These are phyloP conservation scores for Montipora efflorescens DNA, from an alignment of 64 coral and sea anemone species.

Conservation along the genomic window DNA sequence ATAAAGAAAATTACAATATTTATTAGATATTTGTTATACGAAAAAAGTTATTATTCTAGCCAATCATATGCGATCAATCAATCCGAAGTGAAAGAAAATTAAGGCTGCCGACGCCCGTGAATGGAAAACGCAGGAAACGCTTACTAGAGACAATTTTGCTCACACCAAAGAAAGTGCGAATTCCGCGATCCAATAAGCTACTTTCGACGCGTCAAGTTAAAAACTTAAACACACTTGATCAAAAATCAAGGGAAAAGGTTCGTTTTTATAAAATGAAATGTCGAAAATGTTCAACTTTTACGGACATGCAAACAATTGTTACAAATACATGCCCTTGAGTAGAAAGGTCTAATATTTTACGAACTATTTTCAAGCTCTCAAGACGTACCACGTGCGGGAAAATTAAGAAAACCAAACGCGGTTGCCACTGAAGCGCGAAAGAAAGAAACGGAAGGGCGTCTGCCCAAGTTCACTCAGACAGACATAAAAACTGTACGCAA, in stretches of 20 bases:
- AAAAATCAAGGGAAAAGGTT: background rate
- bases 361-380: background rate
- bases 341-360: background rate
- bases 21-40: background rate
- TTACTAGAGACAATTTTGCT: too few relatives aligned
- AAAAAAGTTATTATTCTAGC: too few relatives aligned
- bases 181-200: background rate
- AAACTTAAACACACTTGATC: background rate
- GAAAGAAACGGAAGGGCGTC: background rate
- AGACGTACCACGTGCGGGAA: background rate
- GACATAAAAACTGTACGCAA: background rate
- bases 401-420: background rate
- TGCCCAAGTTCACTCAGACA: slow-evolving; percentile 65
- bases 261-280: background rate
- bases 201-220: background rate
- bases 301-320: background rate
- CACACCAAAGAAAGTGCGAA: background rate
- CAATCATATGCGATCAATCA: too few relatives aligned
- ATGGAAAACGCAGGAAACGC: too few relatives aligned
- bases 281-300: background rate
- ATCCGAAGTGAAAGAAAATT: too few relatives aligned
- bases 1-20: background rate
- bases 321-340: slow-evolving; percentile 4
- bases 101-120: too few relatives aligned
- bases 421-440: background rate